These are phyloP conservation scores for Protomyctophum bolini DNA, from an alignment of 2,113 vertebrate species.

Conservation along the genomic window DNA sequence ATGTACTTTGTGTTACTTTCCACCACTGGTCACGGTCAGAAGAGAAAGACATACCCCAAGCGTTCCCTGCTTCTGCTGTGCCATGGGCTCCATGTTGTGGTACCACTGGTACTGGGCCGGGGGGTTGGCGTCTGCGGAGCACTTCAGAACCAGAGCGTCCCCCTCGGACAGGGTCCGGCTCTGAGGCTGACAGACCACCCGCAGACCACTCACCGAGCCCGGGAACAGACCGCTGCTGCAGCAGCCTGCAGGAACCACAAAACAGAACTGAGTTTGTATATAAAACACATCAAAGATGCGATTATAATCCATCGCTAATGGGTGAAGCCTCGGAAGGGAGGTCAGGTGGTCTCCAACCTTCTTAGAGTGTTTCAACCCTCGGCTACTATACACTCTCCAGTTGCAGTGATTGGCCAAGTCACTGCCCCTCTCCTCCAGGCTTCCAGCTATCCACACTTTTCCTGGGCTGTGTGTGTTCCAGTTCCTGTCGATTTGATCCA, in stretches of 20 bases:
- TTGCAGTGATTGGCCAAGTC: too few species aligned
- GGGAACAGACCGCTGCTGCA: slow-evolving; percentile 63
- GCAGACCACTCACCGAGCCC: slow-evolving; percentile 67
- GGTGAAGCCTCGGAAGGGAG: background rate
- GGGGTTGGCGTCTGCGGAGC: slow-evolving; percentile 78
- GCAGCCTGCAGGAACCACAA: slow-evolving; percentile 53
- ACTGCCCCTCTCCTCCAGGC: too few species aligned
- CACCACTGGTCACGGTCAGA: too few species aligned
- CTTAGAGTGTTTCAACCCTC: too few species aligned
- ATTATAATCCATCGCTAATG: too few species aligned
- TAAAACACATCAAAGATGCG: background rate
- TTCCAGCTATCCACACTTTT: too few species aligned
- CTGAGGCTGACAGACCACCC: slow-evolving; percentile 72
- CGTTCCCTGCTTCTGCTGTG: slow-evolving; percentile 50
- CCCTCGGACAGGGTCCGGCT: slow-evolving; percentile 76
- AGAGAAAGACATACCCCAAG: slow-evolving; percentile 70
- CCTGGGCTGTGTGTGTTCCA: too few species aligned
- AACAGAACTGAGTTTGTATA: background rate
- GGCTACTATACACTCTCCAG: too few species aligned
- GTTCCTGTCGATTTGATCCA: too few species aligned
- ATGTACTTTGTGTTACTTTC: too few species aligned
- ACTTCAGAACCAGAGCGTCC: slow-evolving; percentile 75
- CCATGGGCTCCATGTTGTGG: slow-evolving; percentile 70
- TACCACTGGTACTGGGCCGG: slow-evolving; percentile 87
- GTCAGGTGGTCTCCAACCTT: background rate